phyloP scores from a whole-genome alignment of 2,797 vertebrate genomes.

The Pangasius djambal region DNA sequence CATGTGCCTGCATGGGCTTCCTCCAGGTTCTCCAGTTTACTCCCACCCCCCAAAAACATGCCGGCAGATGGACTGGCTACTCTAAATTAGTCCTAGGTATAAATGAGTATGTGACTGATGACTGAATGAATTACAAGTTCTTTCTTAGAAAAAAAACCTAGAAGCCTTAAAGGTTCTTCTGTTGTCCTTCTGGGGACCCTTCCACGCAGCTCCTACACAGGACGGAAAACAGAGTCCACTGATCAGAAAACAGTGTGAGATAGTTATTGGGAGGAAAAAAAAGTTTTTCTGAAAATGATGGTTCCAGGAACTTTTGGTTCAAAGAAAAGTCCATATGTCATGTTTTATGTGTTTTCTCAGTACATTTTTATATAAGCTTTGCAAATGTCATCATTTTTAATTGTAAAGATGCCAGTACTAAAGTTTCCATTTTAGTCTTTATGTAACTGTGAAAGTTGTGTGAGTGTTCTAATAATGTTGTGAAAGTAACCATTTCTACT shows the following conservation, averaged over 20 bases:
- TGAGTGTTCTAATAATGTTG: background rate
- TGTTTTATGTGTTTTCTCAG: background rate
- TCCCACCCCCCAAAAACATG: background rate
- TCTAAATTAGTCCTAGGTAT: background rate
- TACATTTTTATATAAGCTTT: background rate
- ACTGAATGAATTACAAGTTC: background rate
- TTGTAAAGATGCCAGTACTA: background rate
- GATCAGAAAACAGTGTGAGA: background rate
- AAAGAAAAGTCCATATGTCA: background rate
- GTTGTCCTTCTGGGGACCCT: background rate
- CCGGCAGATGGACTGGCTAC: background rate
- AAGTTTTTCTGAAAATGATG: background rate
- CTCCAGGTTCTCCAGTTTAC: background rate
- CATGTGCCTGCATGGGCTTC: background rate
- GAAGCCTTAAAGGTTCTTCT: background rate
- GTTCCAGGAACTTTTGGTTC: conserved; percentile 6
- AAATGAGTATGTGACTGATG: background rate
- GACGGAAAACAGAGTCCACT: background rate
- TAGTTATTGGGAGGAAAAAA: background rate
- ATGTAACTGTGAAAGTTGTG: background rate
- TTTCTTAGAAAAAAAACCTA: background rate
- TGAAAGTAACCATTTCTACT: background rate
- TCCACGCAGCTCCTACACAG: background rate
- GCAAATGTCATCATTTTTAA: background rate
- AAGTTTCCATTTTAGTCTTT: background rate